phyloP scores from a whole-genome alignment of 64 coral and sea anemone genomes.

The Dendronephthya gigantea region DNA sequence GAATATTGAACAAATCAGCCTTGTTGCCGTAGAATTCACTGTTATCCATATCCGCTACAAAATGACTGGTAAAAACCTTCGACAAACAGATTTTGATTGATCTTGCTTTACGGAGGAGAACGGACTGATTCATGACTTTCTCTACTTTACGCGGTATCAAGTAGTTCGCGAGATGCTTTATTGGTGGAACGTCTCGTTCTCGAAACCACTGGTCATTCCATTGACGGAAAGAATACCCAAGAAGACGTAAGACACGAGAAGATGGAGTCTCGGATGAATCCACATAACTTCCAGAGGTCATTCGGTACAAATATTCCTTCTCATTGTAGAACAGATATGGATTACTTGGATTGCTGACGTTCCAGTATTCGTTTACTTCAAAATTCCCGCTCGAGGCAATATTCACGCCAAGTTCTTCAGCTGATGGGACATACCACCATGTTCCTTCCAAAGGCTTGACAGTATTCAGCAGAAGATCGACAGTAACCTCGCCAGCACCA shows the following conservation, averaged over 20 bases:
- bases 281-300: conserved; percentile 44
- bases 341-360: conserved; percentile 41
- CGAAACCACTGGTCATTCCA: conserved; percentile 86
- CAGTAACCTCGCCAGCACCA: conserved; percentile 44
- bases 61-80: neutral
- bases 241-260: conserved; percentile 27
- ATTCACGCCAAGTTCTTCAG: conserved; percentile 30
- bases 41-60: neutral
- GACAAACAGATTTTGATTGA: neutral
- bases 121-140: neutral
- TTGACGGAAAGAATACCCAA: conserved; percentile 47
- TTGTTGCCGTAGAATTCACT: conserved; percentile 16
- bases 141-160: neutral
- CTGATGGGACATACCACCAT: conserved; percentile 73
- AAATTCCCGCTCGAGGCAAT: neutral
- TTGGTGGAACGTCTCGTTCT: conserved; percentile 37
- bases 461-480: conserved; percentile 50
- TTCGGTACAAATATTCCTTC: conserved; percentile 61
- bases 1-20: conserved; percentile 24
- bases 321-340: conserved; percentile 77
- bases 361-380: conserved; percentile 46
- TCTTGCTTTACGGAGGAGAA: conserved; percentile 14
- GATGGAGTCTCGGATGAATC: conserved; percentile 32
- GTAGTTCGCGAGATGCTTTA: conserved; percentile 41
- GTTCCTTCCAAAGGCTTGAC: conserved; percentile 55